A percentile compares a stretch with the other conserved stretches of the same genome.
Evolutionary conservation across 2,113 vertebrate genomes (phyloP).

Genomic region (Porphyrio hochstetteri): DNA sequence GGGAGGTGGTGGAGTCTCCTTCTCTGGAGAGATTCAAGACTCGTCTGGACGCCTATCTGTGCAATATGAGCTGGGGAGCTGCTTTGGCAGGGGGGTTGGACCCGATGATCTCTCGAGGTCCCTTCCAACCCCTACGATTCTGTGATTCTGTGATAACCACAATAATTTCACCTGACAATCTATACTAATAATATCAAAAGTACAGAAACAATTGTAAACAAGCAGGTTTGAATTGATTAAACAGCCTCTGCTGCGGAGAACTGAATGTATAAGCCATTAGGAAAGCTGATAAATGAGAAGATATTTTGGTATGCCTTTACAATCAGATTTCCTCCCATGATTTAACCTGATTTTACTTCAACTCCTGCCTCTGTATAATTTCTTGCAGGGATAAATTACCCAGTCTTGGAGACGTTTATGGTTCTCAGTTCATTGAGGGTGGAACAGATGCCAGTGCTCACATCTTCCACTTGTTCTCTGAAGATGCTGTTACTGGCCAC

Average conservation of each 20-base stretch:
- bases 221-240: not conserved
- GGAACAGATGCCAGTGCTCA: not conserved
- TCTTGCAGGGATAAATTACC: not conserved
- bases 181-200: not conserved
- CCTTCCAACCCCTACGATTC: too few relatives aligned
- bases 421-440: not conserved
- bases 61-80: too few relatives aligned
- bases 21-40: too few relatives aligned
- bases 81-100: too few relatives aligned
- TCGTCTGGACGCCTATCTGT: too few relatives aligned
- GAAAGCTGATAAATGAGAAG: not conserved
- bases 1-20: too few relatives aligned
- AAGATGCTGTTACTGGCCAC: not conserved
- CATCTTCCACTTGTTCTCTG: not conserved
- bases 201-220: not conserved
- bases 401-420: not conserved
- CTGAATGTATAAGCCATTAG: not conserved
- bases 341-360: constrained; percentile 1
- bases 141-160: too few relatives aligned
- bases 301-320: not conserved
- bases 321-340: not conserved
- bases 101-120: too few relatives aligned
- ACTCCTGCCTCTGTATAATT: not conserved
- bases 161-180: not conserved
- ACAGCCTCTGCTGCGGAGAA: not conserved